These are phyloP conservation scores for Melanophora roralis DNA, from an alignment of 2,888 invertebrate genomes.

Conservation along the genomic window DNA sequence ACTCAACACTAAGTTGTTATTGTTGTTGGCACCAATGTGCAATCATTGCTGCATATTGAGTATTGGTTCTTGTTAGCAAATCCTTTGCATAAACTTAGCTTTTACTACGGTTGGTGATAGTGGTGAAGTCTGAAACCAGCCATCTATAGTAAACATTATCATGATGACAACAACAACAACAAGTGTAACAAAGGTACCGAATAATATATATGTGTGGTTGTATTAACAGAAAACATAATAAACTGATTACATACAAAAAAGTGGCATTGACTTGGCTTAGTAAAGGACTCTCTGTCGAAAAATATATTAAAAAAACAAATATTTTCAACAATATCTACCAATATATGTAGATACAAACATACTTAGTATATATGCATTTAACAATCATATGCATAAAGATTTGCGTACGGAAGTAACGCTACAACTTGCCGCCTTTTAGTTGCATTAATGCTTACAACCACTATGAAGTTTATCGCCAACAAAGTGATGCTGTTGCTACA, in stretches of 20 bases:
- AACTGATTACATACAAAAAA: constrained; percentile 64
- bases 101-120: constrained; percentile 22
- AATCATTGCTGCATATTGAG: background rate
- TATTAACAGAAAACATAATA: constrained; percentile 60
- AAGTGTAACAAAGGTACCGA: constrained; percentile 1
- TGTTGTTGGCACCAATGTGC: constrained; percentile 12
- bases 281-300: constrained; percentile 43
- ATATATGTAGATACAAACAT: constrained; percentile 6
- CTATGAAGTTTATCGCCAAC: constrained; percentile 45
- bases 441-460: constrained; percentile 47
- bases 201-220: background rate
- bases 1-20: background rate
- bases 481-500: constrained; percentile 52
- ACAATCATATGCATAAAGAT: background rate
- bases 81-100: constrained; percentile 57
- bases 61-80: constrained; percentile 42
- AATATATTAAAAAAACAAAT: constrained; percentile 9
- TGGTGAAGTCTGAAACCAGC: constrained; percentile 7
- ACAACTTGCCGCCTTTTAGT: constrained; percentile 57
- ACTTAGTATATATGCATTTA: constrained; percentile 24
- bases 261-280: constrained; percentile 61
- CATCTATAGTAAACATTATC: constrained; percentile 20
- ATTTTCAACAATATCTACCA: constrained; percentile 46
- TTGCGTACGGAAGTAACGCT: constrained; percentile 61
- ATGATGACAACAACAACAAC: constrained; percentile 40